Evolutionary conservation across 2,113 vertebrate genomes (phyloP).

Genomic region (Passerina amoena): DNA sequence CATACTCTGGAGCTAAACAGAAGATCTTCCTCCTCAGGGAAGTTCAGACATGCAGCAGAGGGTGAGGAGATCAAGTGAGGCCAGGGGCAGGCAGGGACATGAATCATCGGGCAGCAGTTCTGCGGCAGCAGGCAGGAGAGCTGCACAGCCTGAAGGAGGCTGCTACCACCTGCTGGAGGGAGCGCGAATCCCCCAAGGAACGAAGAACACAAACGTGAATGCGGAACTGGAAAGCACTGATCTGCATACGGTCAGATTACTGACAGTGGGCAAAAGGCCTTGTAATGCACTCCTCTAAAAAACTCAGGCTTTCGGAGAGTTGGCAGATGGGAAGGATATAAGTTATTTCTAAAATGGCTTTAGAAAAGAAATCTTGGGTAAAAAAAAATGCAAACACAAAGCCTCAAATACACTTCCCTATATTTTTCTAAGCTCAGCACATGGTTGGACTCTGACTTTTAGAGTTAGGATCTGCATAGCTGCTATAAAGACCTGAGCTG

Average conservation of each 20-base stretch:
- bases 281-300: not conserved
- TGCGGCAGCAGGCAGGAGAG: not conserved
- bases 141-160: not conserved
- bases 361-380: not conserved
- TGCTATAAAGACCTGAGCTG: not conserved
- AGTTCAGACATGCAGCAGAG: not conserved
- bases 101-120: not conserved
- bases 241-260: fast-evolving
- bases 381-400: not conserved
- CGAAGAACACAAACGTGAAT: not conserved
- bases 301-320: not conserved
- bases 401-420: not conserved
- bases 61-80: not conserved
- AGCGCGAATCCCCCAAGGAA: not conserved
- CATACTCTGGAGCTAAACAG: not conserved
- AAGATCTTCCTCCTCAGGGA: not conserved
- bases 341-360: not conserved
- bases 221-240: fast-evolving
- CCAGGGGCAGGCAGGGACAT: not conserved
- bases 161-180: constrained; percentile 60
- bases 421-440: not conserved
- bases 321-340: not conserved
- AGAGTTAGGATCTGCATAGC: not conserved
- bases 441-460: not conserved
- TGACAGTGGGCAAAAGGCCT: not conserved